phyloP scores from a whole-genome alignment of 2,888 invertebrate genomes.

The Molanna angustata region DNA sequence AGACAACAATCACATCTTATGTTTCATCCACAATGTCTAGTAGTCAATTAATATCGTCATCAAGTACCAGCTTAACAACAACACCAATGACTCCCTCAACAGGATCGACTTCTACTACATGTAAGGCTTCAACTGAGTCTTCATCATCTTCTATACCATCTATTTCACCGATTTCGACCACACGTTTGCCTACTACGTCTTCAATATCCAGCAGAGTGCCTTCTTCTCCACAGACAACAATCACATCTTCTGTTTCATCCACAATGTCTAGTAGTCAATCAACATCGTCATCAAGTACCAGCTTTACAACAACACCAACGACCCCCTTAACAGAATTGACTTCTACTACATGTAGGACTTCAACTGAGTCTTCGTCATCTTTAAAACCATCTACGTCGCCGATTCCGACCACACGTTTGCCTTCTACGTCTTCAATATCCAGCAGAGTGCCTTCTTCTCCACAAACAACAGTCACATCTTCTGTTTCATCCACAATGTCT shows the following conservation, averaged over 20 bases:
- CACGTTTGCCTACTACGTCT: not conserved
- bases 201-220: not conserved
- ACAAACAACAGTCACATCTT: not conserved
- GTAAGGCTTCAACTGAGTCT: not conserved
- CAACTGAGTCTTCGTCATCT: not conserved
- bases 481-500: not conserved
- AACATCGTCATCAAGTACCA: not conserved
- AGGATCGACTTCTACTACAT: not conserved
- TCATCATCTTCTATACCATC: not conserved
- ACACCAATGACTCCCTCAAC: not conserved
- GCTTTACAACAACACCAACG: slow-evolving; percentile 3
- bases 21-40: too few species aligned
- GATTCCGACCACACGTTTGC: not conserved
- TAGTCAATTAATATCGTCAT: too few species aligned
- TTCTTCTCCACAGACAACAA: not conserved
- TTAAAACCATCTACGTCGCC: not conserved
- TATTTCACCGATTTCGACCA: not conserved
- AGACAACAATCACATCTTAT: too few species aligned
- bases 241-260: not conserved
- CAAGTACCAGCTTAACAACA: too few species aligned
- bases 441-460: not conserved
- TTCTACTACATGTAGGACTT: not conserved
- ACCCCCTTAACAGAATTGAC: not conserved
- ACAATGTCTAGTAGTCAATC: not conserved
- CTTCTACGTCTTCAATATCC: too few species aligned